Percentiles rank a stretch among this genome's conserved stretches.
Conservation (phyloP, 37 sponge, comb jelly and placozoan species). For the Lycopodina hypogea region DNA sequence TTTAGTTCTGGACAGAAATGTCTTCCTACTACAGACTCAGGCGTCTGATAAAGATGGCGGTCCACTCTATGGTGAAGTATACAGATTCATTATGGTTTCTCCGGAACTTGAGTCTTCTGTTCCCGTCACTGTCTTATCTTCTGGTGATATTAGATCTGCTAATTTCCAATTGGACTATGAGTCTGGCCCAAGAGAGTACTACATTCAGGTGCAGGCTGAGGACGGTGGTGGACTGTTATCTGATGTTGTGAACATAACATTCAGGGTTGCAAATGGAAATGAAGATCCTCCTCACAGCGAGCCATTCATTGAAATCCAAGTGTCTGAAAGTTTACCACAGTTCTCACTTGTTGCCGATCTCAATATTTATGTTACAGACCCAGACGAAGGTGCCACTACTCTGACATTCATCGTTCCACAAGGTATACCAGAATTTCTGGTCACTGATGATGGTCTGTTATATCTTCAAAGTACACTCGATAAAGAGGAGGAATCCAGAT, state of each 20-base stretch:
- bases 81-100: not conserved
- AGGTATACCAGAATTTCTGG: not conserved
- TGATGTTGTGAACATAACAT: slow-evolving; percentile 24
- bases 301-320: not conserved
- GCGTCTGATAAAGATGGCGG: slow-evolving; percentile 21
- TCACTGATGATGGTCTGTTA: slow-evolving; percentile 28
- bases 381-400: slow-evolving; percentile 12
- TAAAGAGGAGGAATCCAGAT: not conserved
- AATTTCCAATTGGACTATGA: slow-evolving; percentile 41
- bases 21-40: not conserved
- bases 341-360: slow-evolving; percentile 1
- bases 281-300: slow-evolving; percentile 16
- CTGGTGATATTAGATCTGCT: slow-evolving; percentile 15
- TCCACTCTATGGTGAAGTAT: slow-evolving; percentile 1
- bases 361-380: slow-evolving; percentile 17
- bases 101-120: not conserved
- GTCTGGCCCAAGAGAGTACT: not conserved
- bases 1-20: not conserved
- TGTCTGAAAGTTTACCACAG: not conserved
- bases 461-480: slow-evolving; percentile 18
- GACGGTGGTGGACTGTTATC: slow-evolving; percentile 45
- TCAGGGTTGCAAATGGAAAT: slow-evolving; percentile 51
- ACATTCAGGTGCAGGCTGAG: slow-evolving; percentile 28
- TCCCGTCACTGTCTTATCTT: slow-evolving; percentile 2
- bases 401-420: not conserved